These are phyloP conservation scores for zebrafish (Danio rerio) DNA, from an alignment of 2,113 vertebrate species.

Conservation along the genomic window GRCz12tu NC_133188.1:11821501-11822000, in stretches of 20 bases:
- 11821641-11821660: background rate
- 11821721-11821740: background rate
- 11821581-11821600: too few relatives aligned
- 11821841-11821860: conserved; percentile 50
- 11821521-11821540: too few relatives aligned
- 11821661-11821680: too few relatives aligned
- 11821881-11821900: conserved; percentile 36
- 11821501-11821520: too few relatives aligned
- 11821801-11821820: conserved; percentile 52
- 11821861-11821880: conserved; percentile 14
- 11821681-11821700: background rate
- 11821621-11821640: too few relatives aligned
- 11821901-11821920: conserved; percentile 71
- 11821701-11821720: background rate
- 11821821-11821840: conserved; percentile 42
- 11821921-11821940: conserved; percentile 78
- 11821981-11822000: conserved; percentile 29
- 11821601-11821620: too few relatives aligned
- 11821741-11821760: background rate
- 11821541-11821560: too few relatives aligned
- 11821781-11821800: background rate
- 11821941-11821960: conserved; percentile 76
- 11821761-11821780: background rate
- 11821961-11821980: conserved; percentile 40
- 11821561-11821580: too few relatives aligned